Conservation (phyloP, 2,797 vertebrate species). For the Danio kyathit region DNA sequence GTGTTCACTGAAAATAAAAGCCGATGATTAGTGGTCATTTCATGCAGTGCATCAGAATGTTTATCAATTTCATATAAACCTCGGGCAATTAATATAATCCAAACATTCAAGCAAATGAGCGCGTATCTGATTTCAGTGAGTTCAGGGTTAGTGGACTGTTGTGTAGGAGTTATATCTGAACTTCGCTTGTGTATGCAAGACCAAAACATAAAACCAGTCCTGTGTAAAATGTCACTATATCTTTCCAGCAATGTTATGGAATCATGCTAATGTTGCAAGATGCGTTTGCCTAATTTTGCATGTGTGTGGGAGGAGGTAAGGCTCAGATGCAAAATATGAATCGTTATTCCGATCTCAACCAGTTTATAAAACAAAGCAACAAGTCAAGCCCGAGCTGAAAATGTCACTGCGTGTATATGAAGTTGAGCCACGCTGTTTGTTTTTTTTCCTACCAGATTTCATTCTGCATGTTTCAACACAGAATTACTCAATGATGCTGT, state of each 20-base stretch:
- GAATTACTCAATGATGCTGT: not conserved
- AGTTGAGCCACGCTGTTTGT: not conserved
- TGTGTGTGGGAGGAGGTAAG: conserved; percentile 53
- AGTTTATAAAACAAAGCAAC: conserved; percentile 16
- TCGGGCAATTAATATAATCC: not conserved
- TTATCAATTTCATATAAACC: not conserved
- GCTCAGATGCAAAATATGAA: conserved; percentile 49
- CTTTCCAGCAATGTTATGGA: not conserved
- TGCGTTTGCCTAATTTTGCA: conserved; percentile 59
- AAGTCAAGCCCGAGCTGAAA: not conserved
- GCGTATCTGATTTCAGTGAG: too few species aligned
- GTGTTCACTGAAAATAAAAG: not conserved
- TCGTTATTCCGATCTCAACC: conserved; percentile 15
- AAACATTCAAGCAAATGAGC: not conserved
- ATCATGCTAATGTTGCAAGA: conserved; percentile 1
- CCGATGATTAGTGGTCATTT: not conserved
- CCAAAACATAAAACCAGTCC: not conserved
- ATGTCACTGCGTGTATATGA: not conserved
- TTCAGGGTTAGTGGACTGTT: not conserved
- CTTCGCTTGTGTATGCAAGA: not conserved
- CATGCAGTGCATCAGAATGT: not conserved
- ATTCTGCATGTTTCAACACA: conserved; percentile 3
- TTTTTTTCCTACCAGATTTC: conserved; percentile 15
- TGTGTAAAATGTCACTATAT: not conserved
- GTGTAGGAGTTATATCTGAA: not conserved